Evolutionary conservation across 1,140 invertebrate species (phyloP).

Genomic region (Epicauta chinensis): DNA sequence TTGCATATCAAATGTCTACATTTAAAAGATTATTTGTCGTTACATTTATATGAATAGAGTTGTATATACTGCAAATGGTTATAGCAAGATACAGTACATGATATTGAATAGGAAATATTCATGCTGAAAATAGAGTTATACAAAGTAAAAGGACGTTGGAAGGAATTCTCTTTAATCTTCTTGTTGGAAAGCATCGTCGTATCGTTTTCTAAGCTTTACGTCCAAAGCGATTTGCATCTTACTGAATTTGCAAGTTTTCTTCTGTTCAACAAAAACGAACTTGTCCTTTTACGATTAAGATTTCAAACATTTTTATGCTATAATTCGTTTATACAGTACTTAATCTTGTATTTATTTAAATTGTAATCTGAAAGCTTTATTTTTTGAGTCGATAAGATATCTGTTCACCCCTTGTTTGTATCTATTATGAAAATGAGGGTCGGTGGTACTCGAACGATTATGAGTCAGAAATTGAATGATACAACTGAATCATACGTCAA

Average conservation of each 20-base stretch:
- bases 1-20: too few species aligned
- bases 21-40: conserved; percentile 2
- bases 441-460: too few species aligned
- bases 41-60: conserved; percentile 1
- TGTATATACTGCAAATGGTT: background rate
- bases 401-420: too few species aligned
- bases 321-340: too few species aligned
- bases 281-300: too few species aligned
- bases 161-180: conserved; percentile 24
- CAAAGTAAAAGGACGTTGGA: conserved; percentile 9
- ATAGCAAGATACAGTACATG: background rate
- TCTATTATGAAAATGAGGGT: too few species aligned
- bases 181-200: conserved; percentile 15
- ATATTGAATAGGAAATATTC: conserved; percentile 25
- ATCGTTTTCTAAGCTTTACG: conserved; percentile 2
- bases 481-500: conserved; percentile 17
- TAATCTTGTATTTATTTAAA: too few species aligned
- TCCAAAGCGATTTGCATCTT: conserved; percentile 11
- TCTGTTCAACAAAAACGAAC: too few species aligned
- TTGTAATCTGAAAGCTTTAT: too few species aligned
- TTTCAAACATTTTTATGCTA: too few species aligned
- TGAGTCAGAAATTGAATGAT: background rate
- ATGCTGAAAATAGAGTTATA: conserved; percentile 28
- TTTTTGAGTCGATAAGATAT: too few species aligned
- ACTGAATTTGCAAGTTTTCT: conserved; percentile 8